phyloP scores from a whole-genome alignment of 1,140 invertebrate species.

The Leguminivora glycinivorella region DNA sequence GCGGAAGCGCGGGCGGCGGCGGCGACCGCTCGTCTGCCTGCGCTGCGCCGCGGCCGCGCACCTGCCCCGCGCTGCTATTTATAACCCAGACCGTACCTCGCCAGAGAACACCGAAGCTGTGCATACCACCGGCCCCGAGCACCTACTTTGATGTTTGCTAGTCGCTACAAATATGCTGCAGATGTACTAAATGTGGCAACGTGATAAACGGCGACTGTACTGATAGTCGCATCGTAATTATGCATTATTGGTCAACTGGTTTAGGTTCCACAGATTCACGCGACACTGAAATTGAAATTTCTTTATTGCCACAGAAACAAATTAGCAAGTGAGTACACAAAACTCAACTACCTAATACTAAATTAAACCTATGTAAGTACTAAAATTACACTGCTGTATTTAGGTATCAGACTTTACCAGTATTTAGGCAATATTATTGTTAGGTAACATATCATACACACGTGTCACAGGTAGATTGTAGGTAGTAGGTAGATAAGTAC shows the following conservation, averaged over 20 bases:
- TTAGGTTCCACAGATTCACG: neutral
- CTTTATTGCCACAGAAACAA: no score
- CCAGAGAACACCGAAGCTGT: slow-evolving; percentile 50
- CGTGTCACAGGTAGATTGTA: neutral
- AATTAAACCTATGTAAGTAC: no score
- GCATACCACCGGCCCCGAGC: neutral
- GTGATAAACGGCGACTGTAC: neutral
- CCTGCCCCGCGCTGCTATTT: slow-evolving; percentile 69
- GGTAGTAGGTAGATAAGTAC: no score
- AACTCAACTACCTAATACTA: no score
- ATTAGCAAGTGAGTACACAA: no score
- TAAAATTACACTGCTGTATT: no score
- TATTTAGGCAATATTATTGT: neutral
- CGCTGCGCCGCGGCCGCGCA: slow-evolving; percentile 41
- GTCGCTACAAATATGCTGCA: neutral
- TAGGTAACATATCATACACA: no score
- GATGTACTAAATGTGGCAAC: neutral
- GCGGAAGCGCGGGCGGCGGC: slow-evolving; percentile 52
- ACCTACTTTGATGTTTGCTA: slow-evolving; percentile 8
- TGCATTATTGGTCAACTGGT: neutral
- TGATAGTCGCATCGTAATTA: neutral
- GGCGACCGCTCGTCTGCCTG: slow-evolving; percentile 69
- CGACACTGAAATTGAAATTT: neutral
- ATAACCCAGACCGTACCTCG: slow-evolving; percentile 67
- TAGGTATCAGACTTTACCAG: neutral